A percentile compares a stretch with the other conserved stretches of the same genome.
These are phyloP conservation scores for Sogatella furcifera DNA, from an alignment of 1,140 invertebrate genomes.

Conservation along the genomic window DNA sequence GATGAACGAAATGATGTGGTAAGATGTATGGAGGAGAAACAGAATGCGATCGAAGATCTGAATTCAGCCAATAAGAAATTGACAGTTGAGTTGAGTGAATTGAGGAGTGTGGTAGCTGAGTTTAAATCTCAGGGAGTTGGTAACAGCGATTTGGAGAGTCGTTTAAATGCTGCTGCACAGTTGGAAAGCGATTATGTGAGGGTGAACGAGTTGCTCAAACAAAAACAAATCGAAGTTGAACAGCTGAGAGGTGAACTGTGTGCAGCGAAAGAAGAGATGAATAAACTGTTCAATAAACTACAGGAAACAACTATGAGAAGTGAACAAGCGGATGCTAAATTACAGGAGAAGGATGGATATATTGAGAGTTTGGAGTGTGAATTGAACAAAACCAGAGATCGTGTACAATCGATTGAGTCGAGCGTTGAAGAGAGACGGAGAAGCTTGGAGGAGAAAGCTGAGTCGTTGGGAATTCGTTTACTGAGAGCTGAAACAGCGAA, in stretches of 20 bases:
- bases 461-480: constrained; percentile 31
- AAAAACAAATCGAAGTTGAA: background rate
- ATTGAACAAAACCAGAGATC: constrained; percentile 46
- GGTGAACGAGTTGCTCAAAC: no score
- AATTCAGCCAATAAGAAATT: background rate
- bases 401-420: constrained; percentile 43
- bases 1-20: background rate
- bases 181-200: constrained; percentile 12
- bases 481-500: constrained; percentile 15
- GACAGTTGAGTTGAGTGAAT: background rate
- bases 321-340: constrained; percentile 40
- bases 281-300: constrained; percentile 18
- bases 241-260: constrained; percentile 9
- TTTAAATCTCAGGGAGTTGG: background rate
- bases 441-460: constrained; percentile 40
- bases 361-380: constrained; percentile 59
- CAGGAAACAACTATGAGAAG: constrained; percentile 14
- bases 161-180: background rate
- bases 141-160: no score
- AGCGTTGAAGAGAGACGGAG: constrained; percentile 41
- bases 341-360: constrained; percentile 58
- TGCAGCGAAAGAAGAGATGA: constrained; percentile 17
- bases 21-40: background rate
- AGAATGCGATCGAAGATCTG: background rate
- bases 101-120: background rate